Evolutionary conservation across 2,797 vertebrate species (phyloP).

Genomic region (Etheostoma perlongum): DNA sequence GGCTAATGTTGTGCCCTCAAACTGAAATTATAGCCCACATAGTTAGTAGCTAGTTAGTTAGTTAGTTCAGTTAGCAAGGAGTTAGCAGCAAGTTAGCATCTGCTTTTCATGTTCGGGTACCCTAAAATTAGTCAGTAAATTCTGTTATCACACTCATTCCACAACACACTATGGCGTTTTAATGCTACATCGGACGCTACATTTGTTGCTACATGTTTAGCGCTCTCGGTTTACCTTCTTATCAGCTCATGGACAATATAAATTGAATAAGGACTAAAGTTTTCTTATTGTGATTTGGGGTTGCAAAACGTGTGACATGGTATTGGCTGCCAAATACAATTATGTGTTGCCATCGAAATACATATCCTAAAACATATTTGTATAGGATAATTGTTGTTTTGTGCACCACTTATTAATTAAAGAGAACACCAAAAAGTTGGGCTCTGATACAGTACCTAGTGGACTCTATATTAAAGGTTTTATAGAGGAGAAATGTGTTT

Average conservation of each 20-base stretch:
- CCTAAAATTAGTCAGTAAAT: neutral
- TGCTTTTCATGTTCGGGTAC: neutral
- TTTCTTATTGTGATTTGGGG: too few species aligned
- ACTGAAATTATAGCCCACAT: neutral
- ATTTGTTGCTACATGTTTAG: neutral
- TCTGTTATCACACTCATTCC: neutral
- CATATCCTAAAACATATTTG: too few species aligned
- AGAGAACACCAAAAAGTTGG: neutral
- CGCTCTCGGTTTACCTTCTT: too few species aligned
- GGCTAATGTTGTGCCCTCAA: neutral
- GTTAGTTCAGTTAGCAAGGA: neutral
- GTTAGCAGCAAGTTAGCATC: neutral
- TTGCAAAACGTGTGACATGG: too few species aligned
- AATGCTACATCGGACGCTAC: neutral
- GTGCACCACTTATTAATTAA: too few species aligned
- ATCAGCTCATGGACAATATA: too few species aligned
- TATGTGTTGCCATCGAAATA: too few species aligned
- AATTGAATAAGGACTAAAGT: too few species aligned
- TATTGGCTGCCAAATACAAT: too few species aligned
- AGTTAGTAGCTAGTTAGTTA: neutral
- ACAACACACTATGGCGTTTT: neutral
- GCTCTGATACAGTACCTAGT: conserved; percentile 6
- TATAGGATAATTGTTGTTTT: too few species aligned
- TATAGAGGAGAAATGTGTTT: conserved; percentile 17
- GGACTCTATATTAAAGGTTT: conserved; percentile 8